These are phyloP conservation scores for Ectropis crepuscularia DNA, from an alignment of 2,888 invertebrate genomes.

Conservation along the genomic window DNA sequence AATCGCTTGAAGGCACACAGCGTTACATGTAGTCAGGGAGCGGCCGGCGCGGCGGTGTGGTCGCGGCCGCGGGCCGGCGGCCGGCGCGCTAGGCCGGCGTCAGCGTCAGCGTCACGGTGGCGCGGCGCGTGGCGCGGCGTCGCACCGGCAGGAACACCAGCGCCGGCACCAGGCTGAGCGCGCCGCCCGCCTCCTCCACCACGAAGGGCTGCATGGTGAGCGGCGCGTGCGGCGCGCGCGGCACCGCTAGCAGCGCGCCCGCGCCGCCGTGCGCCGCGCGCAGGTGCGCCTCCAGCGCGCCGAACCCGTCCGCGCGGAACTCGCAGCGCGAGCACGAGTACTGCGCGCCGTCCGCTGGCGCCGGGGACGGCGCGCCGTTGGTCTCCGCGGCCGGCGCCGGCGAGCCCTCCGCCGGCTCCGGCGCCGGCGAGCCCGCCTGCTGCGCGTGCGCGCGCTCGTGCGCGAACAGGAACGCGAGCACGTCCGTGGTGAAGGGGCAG, in stretches of 20 bases:
- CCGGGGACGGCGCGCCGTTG: constrained; percentile 53
- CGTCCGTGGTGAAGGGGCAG: constrained; percentile 95
- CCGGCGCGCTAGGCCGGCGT: constrained; percentile 91
- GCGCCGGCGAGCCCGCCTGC: constrained; percentile 40
- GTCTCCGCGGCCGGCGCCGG: constrained; percentile 42
- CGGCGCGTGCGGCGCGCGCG: constrained; percentile 87
- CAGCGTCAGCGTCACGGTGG: constrained; percentile 96
- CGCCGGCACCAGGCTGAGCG: constrained; percentile 92
- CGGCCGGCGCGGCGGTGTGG: constrained; percentile 66
- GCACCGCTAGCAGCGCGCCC: constrained; percentile 80
- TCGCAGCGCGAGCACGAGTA: constrained; percentile 81
- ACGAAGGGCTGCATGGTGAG: constrained; percentile 97
- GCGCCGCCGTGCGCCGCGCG: constrained; percentile 79
- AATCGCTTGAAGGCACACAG: constrained; percentile 94
- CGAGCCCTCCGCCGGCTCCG: constrained; percentile 50
- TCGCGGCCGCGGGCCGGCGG: constrained; percentile 64
- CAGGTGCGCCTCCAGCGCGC: constrained; percentile 78
- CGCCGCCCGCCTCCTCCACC: constrained; percentile 87
- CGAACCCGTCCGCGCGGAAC: constrained; percentile 78
- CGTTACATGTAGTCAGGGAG: constrained; percentile 86
- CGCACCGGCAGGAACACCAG: constrained; percentile 97
- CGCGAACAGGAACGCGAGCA: constrained; percentile 95
- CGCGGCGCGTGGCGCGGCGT: constrained; percentile 92
- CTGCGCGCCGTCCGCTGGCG: constrained; percentile 57
- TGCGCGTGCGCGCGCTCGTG: constrained; percentile 94